These are phyloP conservation scores for Protobothrops flavoviridis DNA, from an alignment of 2,113 vertebrate genomes.

Conservation along the genomic window DNA sequence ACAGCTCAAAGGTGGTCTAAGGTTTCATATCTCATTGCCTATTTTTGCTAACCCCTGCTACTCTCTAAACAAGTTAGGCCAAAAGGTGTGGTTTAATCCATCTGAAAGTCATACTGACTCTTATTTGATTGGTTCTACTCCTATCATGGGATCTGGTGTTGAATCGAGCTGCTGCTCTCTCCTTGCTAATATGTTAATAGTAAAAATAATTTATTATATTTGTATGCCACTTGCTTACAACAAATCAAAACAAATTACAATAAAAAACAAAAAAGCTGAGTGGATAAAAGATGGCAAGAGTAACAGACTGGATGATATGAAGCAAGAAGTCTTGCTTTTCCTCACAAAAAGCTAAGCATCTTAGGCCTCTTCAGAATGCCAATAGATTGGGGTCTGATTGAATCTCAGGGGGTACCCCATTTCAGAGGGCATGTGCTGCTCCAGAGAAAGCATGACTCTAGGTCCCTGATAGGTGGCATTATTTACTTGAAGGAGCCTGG, in stretches of 20 bases:
- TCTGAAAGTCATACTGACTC: not conserved
- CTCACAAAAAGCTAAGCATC: not conserved
- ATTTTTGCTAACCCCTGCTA: not conserved
- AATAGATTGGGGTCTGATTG: not conserved
- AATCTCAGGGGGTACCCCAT: not conserved
- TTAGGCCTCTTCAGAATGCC: not conserved
- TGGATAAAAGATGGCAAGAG: not conserved
- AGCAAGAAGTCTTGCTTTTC: not conserved
- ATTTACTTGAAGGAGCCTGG: not conserved
- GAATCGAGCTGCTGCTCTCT: slow-evolving; percentile 71
- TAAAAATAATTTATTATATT: not conserved
- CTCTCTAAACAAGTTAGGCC: not conserved
- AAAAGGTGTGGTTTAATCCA: not conserved
- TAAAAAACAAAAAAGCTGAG: not conserved
- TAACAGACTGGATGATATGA: not conserved
- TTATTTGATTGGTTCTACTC: not conserved
- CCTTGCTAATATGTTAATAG: slow-evolving; percentile 62
- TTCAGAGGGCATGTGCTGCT: not conserved
- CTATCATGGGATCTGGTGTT: slow-evolving; percentile 80
- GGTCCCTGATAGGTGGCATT: not conserved
- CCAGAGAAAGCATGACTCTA: not conserved
- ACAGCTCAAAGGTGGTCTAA: not conserved
- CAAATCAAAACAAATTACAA: not conserved
- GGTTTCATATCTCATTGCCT: not conserved
- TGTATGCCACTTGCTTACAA: not conserved